Conservation (phyloP, 2,888 invertebrate genomes). For the Sipha maydis region DNA sequence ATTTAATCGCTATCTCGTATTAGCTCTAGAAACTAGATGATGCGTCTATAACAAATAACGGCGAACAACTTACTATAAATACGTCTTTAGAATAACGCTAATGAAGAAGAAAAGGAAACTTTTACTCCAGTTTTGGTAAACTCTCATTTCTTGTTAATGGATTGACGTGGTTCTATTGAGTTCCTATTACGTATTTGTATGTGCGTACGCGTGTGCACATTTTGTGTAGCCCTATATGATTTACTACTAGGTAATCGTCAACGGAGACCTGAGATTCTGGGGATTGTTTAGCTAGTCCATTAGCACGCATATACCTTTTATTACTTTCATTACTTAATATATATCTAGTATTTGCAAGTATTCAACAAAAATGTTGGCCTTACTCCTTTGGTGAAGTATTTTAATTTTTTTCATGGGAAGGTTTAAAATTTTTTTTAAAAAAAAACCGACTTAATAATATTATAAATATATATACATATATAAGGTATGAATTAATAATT, state of each 20-base stretch:
- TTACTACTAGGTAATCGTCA: conserved; percentile 1
- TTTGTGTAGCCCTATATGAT: no score
- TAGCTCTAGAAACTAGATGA: not conserved
- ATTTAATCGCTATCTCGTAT: not conserved
- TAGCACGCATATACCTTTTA: not conserved
- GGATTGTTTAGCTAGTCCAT: not conserved
- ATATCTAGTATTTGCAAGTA: not conserved
- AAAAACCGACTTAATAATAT: no score
- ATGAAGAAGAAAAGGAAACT: not conserved
- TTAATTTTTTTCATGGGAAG: no score
- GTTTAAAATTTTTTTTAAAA: no score
- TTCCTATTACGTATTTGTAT: not conserved
- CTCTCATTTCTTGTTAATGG: conserved; percentile 17
- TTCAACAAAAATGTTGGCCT: not conserved
- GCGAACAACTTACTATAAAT: not conserved
- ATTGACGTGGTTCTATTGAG: conserved; percentile 4
- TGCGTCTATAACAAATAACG: not conserved
- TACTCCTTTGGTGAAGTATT: no score
- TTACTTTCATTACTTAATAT: not conserved
- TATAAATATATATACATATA: no score
- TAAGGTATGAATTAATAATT: no score
- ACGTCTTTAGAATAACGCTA: not conserved
- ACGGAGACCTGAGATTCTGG: not conserved
- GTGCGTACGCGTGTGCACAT: no score
- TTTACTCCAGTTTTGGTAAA: not conserved